Percentiles rank a stretch among this genome's conserved stretches.
These are phyloP conservation scores for Chorisops tibialis DNA, from an alignment of 2,888 invertebrate genomes.

Conservation along the genomic window DNA sequence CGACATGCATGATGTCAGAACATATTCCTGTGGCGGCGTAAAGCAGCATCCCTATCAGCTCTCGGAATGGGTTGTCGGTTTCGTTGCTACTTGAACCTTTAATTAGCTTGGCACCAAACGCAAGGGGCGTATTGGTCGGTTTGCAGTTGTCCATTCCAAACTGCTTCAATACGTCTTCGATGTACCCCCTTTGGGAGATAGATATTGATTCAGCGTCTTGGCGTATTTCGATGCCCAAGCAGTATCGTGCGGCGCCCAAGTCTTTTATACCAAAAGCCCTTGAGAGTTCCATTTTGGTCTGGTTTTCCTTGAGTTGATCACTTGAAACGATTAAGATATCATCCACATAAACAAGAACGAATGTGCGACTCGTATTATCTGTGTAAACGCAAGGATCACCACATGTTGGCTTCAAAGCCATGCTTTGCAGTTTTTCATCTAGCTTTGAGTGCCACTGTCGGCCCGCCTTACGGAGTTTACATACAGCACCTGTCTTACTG, in stretches of 20 bases:
- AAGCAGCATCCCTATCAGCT: background rate
- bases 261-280: background rate
- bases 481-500: no score
- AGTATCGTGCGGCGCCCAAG: background rate
- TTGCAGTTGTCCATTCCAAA: background rate
- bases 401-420: slow-evolving; percentile 28
- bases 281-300: background rate
- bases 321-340: background rate
- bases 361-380: background rate
- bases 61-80: background rate
- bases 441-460: no score
- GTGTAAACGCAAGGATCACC: slow-evolving; percentile 35
- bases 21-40: background rate
- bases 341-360: background rate
- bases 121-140: background rate
- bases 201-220: background rate
- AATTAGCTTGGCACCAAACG: no score
- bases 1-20: no score
- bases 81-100: no score
- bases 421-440: no score
- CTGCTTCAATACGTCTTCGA: background rate
- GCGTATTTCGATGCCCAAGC: background rate
- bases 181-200: background rate
- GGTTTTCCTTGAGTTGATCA: background rate
- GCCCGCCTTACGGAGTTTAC: no score